phyloP scores from a whole-genome alignment of 2,888 invertebrate species.

The Julus scanicus region DNA sequence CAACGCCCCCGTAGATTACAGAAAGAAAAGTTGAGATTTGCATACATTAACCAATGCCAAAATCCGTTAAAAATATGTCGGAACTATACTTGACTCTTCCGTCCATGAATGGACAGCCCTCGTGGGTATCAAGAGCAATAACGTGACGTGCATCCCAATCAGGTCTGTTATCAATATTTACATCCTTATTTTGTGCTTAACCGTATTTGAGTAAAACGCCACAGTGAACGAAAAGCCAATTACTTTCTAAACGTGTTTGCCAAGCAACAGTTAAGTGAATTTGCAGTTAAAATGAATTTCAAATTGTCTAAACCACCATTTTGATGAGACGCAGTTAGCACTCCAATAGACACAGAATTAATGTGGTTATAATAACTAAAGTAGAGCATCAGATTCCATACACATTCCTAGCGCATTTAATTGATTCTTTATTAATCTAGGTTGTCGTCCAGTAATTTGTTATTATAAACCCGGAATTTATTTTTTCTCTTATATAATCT shows the following conservation, averaged over 20 bases:
- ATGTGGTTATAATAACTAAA: too few species aligned
- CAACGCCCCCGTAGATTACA: not conserved
- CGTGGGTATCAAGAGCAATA: not conserved
- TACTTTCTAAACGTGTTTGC: not conserved
- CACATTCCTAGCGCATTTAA: too few species aligned
- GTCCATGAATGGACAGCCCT: slow-evolving; percentile 14
- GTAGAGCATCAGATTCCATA: too few species aligned
- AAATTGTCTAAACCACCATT: too few species aligned
- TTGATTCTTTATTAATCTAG: too few species aligned
- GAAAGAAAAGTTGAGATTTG: not conserved
- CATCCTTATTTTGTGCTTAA: too few species aligned
- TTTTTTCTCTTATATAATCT: too few species aligned
- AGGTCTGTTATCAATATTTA: not conserved
- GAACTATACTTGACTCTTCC: not conserved
- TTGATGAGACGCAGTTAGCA: too few species aligned
- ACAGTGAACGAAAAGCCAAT: not conserved
- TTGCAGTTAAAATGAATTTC: not conserved
- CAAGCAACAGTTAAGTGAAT: not conserved
- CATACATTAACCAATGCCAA: not conserved
- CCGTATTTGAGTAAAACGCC: too few species aligned
- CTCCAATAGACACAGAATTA: too few species aligned
- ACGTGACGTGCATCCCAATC: not conserved
- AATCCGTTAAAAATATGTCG: not conserved
- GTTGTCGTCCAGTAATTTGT: too few species aligned
- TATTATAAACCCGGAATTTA: too few species aligned